Base-by-base conservation (phyloP, 2,113 vertebrate genomes). In the Dolichotis patagonum region DNA sequence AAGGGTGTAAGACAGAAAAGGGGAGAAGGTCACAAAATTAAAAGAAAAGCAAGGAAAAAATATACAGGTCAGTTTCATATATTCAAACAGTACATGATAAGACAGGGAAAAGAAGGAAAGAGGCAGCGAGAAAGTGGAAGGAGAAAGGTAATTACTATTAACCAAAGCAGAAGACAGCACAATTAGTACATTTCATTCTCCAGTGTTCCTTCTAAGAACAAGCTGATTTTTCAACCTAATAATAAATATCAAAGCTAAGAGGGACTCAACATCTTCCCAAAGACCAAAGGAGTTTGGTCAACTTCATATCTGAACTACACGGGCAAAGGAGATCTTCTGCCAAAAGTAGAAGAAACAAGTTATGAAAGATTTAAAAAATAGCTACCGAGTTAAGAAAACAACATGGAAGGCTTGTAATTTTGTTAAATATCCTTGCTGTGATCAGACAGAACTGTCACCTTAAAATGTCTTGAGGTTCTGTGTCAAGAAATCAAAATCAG, bases 101-200 rank as follows among this genome's bases (percentile, higher is more conserved):
- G 85, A 95, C 86, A 92, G 96, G 69, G 85, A 86, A 90, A 88
- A 46, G 94, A 95, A 96, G 96, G 97, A 96, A 95, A 97, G 96
- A 98, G 91, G 97, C 84, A 97, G 96, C 96, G 97, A 98, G 96
- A 97, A 96, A 97, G 92, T 88, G 86, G 67, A 85, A 92, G 86
- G 75, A 91, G 94, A 98, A 98, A 98, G 97, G 98, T 96, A 83
- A 90, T 98, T 97, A 98, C 97, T 98, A 98, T 98, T 98, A 98
- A 98, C 95, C 97, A 96, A 65, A 98, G 92, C 19, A 82, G 98
- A 95, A 97, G 97, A 97, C 85, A 97, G 96, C 90, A 73, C 71
- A 98, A 58, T 80, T 41, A 91, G 46, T 30, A 96, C 5, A 35
- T 80, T 63, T 43, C 88, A 28, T 77, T 67, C 83, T 77, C 89